These are phyloP conservation scores for Amia ocellicauda DNA, from an alignment of 2,113 vertebrate genomes.

Conservation along the genomic window DNA sequence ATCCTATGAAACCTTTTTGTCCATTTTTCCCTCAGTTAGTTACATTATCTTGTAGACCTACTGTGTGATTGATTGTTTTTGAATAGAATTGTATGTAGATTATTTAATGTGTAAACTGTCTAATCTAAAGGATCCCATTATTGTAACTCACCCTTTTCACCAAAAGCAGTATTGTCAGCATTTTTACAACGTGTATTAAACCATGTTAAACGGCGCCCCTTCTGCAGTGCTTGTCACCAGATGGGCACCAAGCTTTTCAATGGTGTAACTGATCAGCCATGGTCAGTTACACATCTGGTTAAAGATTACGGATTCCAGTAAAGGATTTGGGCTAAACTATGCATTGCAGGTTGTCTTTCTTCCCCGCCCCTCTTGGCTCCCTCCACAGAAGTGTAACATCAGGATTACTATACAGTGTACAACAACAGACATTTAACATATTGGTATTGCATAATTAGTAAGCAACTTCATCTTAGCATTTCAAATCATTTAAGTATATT, in stretches of 20 bases:
- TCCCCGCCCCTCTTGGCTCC: neutral
- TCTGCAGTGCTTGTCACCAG: neutral
- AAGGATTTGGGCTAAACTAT: slow-evolving; percentile 7
- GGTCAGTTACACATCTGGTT: neutral
- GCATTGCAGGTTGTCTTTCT: neutral
- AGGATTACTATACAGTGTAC: too few relatives aligned
- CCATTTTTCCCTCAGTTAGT: neutral
- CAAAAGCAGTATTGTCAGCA: neutral
- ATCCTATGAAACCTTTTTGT: neutral
- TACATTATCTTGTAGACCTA: slow-evolving; percentile 6
- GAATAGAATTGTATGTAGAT: slow-evolving; percentile 8
- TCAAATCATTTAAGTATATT: too few relatives aligned
- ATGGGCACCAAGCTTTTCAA: neutral
- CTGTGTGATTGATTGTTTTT: slow-evolving; percentile 8
- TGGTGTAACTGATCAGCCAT: too few relatives aligned
- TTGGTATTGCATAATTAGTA: too few relatives aligned
- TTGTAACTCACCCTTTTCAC: neutral
- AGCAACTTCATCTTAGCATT: too few relatives aligned
- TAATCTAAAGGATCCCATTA: slow-evolving; percentile 8
- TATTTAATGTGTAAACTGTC: slow-evolving; percentile 17
- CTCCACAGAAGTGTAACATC: too few relatives aligned
- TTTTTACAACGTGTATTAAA: neutral
- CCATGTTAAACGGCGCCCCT: neutral
- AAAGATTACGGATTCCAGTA: slow-evolving; percentile 9
- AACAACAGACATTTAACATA: too few relatives aligned